Conservation (phyloP, 2,113 vertebrate species). For the western clawed frog (Xenopus tropicalis) region UCB_Xtro_10.0 CM004447.2:30768501-30769000, state of each 20-base stretch:
- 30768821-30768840: conserved; percentile 27
- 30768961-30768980: neutral
- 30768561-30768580: neutral
- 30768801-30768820: neutral
- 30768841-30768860: conserved; percentile 17
- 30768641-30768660: conserved; percentile 15
- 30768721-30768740: conserved; percentile 10
- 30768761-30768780: conserved; percentile 1
- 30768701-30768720: neutral
- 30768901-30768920: conserved; percentile 3
- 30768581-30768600: conserved; percentile 5
- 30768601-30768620: conserved; percentile 9
- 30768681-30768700: conserved; percentile 1
- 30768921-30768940: conserved; percentile 2
- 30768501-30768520: too few relatives aligned
- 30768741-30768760: conserved; percentile 13
- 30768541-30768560: conserved; percentile 5
- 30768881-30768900: conserved; percentile 13
- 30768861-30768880: conserved; percentile 13
- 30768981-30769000: too few relatives aligned
- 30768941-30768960: neutral
- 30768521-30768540: neutral
- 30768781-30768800: conserved; percentile 17
- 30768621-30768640: conserved; percentile 18
- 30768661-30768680: conserved; percentile 29